Conservation (phyloP, 1,140 invertebrate genomes). For the Lethocerus indicus region DNA sequence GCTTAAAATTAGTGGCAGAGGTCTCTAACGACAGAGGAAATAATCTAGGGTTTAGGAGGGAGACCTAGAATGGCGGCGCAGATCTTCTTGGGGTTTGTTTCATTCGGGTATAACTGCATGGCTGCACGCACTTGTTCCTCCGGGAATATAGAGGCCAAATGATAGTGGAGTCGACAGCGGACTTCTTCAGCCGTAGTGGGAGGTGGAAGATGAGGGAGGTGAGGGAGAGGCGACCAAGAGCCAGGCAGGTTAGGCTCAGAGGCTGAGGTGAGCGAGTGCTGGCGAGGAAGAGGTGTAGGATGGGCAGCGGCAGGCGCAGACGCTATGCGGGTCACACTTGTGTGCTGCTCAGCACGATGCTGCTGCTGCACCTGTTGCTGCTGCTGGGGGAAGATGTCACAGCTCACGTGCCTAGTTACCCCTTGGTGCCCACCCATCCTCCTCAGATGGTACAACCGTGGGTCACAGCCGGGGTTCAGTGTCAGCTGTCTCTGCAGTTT, state of each 20-base stretch:
- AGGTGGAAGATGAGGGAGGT: constrained; percentile 13
- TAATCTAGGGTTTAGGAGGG: constrained; percentile 23
- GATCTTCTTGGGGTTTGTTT: constrained; percentile 72
- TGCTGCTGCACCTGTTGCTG: constrained; percentile 12
- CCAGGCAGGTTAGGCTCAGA: too few species aligned
- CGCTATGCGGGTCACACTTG: constrained; percentile 48
- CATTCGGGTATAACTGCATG: constrained; percentile 69
- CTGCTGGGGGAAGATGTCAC: constrained; percentile 22
- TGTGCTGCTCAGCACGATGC: constrained; percentile 14
- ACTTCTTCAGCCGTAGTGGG: constrained; percentile 34
- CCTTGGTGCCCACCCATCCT: constrained; percentile 20
- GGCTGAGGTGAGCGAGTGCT: constrained; percentile 21
- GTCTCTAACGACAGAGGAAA: background rate
- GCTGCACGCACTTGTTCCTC: constrained; percentile 70
- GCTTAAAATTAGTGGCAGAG: background rate
- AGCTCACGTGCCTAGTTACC: constrained; percentile 15
- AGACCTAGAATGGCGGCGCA: constrained; percentile 69
- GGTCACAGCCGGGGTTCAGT: constrained; percentile 59
- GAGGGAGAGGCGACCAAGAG: background rate
- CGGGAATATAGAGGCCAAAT: constrained; percentile 72
- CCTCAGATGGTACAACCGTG: constrained; percentile 36
- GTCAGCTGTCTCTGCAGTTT: constrained; percentile 68
- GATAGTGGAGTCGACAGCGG: constrained; percentile 59
- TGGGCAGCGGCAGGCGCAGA: constrained; percentile 54
- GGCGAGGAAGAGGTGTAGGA: constrained; percentile 27